Base-by-base conservation (phyloP, 1,140 invertebrate genomes). In the Philopotamus ludificatus region DNA sequence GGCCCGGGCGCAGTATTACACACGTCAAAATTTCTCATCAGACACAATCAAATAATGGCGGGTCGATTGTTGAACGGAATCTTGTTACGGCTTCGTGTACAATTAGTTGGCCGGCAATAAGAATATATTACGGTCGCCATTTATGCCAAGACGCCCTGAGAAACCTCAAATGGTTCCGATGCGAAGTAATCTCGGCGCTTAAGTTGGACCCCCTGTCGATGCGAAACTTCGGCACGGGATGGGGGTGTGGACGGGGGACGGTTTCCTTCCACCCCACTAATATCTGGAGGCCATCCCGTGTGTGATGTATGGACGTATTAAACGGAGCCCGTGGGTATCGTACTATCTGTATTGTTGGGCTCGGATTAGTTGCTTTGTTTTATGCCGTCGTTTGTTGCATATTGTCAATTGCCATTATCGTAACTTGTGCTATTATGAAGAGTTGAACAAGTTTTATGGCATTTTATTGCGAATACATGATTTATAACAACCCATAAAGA, bases 301-400 rank as follows among this genome's bases (percentile, higher is more conserved):
- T 16, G 15, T 65, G 63, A 65, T 65, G 54, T 58, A 65, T 58
- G 63, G 63, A 28, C 23, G 44, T 44, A 65, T 58, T 65, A 65
- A 65, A 58, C 23, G 53, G 63, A 57, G 45, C 63, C 63, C 63
- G 54, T 28, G 15, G 23, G 41, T 18, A 3, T 16, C 41, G 39
- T 16, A 15, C 7, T 23, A 20, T 20, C 20, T 12, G 9, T 16
- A 47, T 47, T 47, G 18, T 47, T 47, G 18, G 4, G 18, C 18
- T 47, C 44, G 44, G 44, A 47, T 47, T 47, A 47, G 8, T 47
- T 47, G 44, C 44, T 3, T 47, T 47, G 44, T 47, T 47, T 47
- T 47, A 15, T 34, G 28, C n/a, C 28, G 28, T 34, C 28, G 4
- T 34, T 34, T 12, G n/a, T n/a, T n/a, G n/a, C n/a, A n/a, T n/a